Evolutionary conservation across 2,113 vertebrate genomes (phyloP), one percentile per base, ranked within the genome.

Genomic region (Hippocampus guttulatus): DNA sequence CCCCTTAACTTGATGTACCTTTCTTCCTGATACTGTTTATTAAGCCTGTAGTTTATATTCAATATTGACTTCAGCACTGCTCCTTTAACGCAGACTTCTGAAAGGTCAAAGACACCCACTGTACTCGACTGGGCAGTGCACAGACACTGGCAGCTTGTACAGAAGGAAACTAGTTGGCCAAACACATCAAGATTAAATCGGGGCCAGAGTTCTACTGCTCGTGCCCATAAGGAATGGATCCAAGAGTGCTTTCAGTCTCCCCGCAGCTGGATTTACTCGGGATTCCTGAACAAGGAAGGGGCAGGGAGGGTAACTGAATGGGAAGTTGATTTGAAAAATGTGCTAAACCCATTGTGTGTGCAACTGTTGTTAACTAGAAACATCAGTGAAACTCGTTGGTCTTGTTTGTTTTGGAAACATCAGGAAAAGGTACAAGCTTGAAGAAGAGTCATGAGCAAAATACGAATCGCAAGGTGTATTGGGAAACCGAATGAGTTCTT

Each of bases 41-140:
- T 11, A 21, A 79, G 27, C 41, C 45, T 51, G 67, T 20, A 18
- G 73, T 74, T 82, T 79, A 75, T 87, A 73, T 75, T 76, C 16
- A 20, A n/a, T 11, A 45, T 60, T 71, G 75, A 66, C 66, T 58
- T 82, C 67, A 60, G 79, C 80, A 81, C 82, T 79, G 83, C 76
- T 88, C 86, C 82, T 86, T 89, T 85, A 81, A 85, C 71, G 55
- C 63, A 63, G 65, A 76, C 64, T 75, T 65, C 27, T 14, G 12
- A 61, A 43, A 69, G 70, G 69, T 89, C 81, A 90, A 88, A 88
- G 87, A 57, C 63, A 1, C 58, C 68, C 84, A 87, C 78, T 91
- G 88, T 90, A 78, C 82, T 84, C 71, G 43, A 1, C 65, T 40
- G 70, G 80, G 74, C 74, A 52, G 57, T 20, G 63, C 73, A 18